A percentile compares a stretch with the other conserved stretches of the same genome.
Evolutionary conservation across 2,888 invertebrate genomes (phyloP).

Genomic region (Fabriciana adippe): DNA sequence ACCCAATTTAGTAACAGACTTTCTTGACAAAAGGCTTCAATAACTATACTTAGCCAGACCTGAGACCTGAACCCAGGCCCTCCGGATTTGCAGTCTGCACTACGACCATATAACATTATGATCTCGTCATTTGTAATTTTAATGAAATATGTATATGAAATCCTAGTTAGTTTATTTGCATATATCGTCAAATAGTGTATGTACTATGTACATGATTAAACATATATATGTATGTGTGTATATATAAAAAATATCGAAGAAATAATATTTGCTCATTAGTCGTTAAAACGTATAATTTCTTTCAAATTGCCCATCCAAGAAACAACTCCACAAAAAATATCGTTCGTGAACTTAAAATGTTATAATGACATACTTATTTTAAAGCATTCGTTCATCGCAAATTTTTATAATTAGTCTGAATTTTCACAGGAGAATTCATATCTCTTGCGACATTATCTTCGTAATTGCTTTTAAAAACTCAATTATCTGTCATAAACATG

Average conservation of each 20-base stretch:
- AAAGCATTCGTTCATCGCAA: conserved; percentile 22
- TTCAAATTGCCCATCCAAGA: conserved; percentile 6
- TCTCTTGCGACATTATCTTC: conserved; percentile 29
- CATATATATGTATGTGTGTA: background rate
- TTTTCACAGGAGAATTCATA: conserved; percentile 29
- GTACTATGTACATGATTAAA: background rate
- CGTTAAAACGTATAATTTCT: conserved; percentile 11
- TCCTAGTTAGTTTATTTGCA: too few relatives aligned
- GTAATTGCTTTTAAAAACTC: conserved; percentile 37
- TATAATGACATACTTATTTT: conserved; percentile 30
- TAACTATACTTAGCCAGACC: too few relatives aligned
- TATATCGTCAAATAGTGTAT: too few relatives aligned
- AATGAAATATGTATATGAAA: too few relatives aligned
- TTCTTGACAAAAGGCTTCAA: too few relatives aligned
- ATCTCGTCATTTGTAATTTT: too few relatives aligned
- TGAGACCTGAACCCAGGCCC: too few relatives aligned
- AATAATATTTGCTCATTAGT: conserved; percentile 13
- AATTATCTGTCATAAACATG: conserved; percentile 45
- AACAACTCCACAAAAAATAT: conserved; percentile 18
- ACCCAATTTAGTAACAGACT: too few relatives aligned
- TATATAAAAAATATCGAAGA: background rate
- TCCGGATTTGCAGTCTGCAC: too few relatives aligned
- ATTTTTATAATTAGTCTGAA: conserved; percentile 32
- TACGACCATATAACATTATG: too few relatives aligned
- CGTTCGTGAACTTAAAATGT: conserved; percentile 22